Base-by-base conservation (phyloP, 2,888 invertebrate species). In the Pristionchus entomophagus region DNA sequence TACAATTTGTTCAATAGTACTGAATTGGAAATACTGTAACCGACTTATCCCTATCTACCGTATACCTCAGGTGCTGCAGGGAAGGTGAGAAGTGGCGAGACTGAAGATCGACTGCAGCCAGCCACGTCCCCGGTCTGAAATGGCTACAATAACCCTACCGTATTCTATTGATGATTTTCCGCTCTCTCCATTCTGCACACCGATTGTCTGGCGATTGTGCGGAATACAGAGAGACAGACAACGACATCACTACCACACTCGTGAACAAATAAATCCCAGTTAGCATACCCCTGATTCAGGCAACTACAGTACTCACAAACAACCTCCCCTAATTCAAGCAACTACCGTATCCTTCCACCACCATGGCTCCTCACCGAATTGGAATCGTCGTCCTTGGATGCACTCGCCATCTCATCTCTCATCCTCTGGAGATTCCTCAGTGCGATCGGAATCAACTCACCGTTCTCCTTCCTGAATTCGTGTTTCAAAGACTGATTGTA, bases 341-440 rank as follows among this genome's bases (percentile, higher is more conserved):
- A n/a, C n/a, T n/a, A n/a, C n/a, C n/a, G n/a, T n/a, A n/a, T n/a
- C n/a, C n/a, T n/a, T n/a, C n/a, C n/a, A n/a, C n/a, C n/a, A 51
- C 51, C 3, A 51, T 10, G 12, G 22, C 12, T 53, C 19, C 45
- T 4, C 0, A 81, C 81, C 81, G 81, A 81, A 38, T 81, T 81
- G 32, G 81, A 81, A 17, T 81, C 53, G 0, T 81, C 81, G 3
- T 49, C 35, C 56, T 81, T 56, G 14, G 78, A 12, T 35, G 32
- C 81, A 19, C 41, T 29, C 12, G 65, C 83, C 78, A 83, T 65
- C 49, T 86, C 82, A 56, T 90, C 95, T 92, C 96, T 96, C 53
- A 97, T 94, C 86, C 95, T 95, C 91, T 96, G 96, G 87, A 99
- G 95, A 91, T 97, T 95, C 94, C 96, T 95, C 84, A 98, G 94